Base-by-base conservation (phyloP, 2,113 vertebrate species). In the Desmodus rotundus region DNA sequence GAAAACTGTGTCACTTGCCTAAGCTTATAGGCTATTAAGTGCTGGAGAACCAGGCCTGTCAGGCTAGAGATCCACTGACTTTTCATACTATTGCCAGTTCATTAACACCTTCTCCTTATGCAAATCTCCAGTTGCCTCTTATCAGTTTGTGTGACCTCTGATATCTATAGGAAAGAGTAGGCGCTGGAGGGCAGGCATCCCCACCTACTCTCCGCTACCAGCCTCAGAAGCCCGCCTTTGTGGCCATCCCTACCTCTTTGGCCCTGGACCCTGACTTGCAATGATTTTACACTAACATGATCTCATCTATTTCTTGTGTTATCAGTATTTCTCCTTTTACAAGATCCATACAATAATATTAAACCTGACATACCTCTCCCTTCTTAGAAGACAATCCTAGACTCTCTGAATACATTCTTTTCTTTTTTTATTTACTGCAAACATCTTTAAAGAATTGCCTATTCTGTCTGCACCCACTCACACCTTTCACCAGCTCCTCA, bases 351-450 rank as follows among this genome's bases (percentile, higher is more conserved):
- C 19, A 17, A 63, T 85, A 72, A 3, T 67, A 81, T 81, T 76
- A 88, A 92, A n/a, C 12, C 36, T 8, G n/a, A 20, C 0, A 13
- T 65, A 4, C 14, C 45, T 88, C 16, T 89, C 80, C 31, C 36
- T 13, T 77, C 73, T 74, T 84, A 4, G 65, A 65, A 84, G 56
- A 65, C 84, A 93, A 15, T n/a, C 14, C 1, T 76, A 0, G 43
- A 16, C 19, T 17, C 2, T 45, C 16, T 52, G 17, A 15, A 7
- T 38, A 33, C 3, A 74, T 74, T 43, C 24, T 11, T 38, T 77
- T 50, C 11, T 80, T 20, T 70, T 95, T 93, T 72, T 26, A 38
- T 93, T 95, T 33, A 92, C 6, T 52, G 28, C 36, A 28, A 63
- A n/a, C 20, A n/a, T 84, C 17, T 78, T 87, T 61, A 52, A 78